Percentiles rank a stretch among this genome's conserved stretches.
Evolutionary conservation across 2,113 vertebrate genomes (phyloP).

Genomic region (Gasterosteus nipponicus): DNA sequence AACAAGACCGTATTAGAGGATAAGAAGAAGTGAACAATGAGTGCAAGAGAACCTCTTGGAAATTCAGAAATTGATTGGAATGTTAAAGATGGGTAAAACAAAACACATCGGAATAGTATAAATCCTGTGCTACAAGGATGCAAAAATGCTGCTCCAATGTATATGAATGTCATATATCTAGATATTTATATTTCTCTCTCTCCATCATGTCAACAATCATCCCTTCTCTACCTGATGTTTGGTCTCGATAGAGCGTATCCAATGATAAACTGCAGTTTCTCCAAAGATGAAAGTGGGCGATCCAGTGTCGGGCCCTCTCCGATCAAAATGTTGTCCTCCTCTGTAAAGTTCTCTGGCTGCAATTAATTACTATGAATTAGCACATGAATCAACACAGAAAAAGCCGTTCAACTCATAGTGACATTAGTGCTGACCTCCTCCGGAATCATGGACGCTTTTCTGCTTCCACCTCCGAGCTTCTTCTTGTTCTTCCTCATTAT

Average conservation of each 20-base stretch:
- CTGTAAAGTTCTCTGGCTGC: constrained; percentile 62
- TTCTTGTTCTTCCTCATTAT: constrained; percentile 77
- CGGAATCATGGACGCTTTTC: constrained; percentile 68
- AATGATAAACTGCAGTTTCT: constrained; percentile 93
- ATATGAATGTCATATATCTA: not conserved
- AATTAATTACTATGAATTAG: not conserved
- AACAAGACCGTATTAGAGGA: not conserved
- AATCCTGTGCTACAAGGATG: not conserved
- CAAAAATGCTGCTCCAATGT: not conserved
- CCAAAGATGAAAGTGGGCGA: constrained; percentile 86
- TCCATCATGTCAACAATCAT: not conserved
- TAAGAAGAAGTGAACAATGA: not conserved
- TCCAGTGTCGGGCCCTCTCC: constrained; percentile 83
- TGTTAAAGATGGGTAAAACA: not conserved
- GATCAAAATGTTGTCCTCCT: constrained; percentile 79
- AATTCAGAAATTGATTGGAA: not conserved
- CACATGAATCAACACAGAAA: not conserved
- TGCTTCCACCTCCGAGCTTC: constrained; percentile 53
- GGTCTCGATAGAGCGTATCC: constrained; percentile 86
- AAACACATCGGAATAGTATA: not conserved
- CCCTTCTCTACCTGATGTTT: constrained; percentile 83
- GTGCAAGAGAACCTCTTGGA: not conserved
- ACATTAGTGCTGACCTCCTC: constrained; percentile 71
- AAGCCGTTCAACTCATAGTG: not conserved
- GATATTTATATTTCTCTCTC: not conserved